Percentiles rank a stretch among this genome's conserved stretches.
Conservation (phyloP, 2,888 invertebrate genomes). For the Pogonocherus hispidulus region DNA sequence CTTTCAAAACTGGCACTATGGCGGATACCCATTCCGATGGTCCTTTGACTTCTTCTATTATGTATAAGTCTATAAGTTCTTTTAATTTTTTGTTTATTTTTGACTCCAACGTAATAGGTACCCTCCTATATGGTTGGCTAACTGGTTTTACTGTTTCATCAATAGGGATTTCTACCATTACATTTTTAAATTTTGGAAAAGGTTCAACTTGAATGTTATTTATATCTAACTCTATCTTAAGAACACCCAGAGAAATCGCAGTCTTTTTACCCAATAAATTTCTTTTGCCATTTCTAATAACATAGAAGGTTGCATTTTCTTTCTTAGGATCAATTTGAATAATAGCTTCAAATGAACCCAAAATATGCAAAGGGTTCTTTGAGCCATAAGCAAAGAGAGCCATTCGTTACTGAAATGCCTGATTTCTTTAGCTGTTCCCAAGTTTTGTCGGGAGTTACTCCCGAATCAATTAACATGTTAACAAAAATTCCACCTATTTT, state of each 20-base stretch:
- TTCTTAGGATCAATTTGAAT: constrained; percentile 32
- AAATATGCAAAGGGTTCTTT: constrained; percentile 37
- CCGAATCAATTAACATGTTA: constrained; percentile 2
- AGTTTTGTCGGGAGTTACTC: constrained; percentile 22
- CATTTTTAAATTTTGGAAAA: constrained; percentile 38
- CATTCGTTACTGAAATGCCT: constrained; percentile 34
- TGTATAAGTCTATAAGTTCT: constrained; percentile 47
- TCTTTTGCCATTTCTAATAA: constrained; percentile 37
- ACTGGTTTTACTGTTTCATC: constrained; percentile 49
- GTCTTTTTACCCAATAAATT: constrained; percentile 40
- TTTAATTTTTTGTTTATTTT: constrained; percentile 46
- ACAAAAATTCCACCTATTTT: constrained; percentile 50
- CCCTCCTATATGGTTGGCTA: constrained; percentile 55
- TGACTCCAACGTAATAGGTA: constrained; percentile 56
- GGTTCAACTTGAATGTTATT: constrained; percentile 15
- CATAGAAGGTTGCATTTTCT: constrained; percentile 41
- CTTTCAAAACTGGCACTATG: constrained; percentile 39
- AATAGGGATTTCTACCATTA: constrained; percentile 8
- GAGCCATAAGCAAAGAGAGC: constrained; percentile 36
- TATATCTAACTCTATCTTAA: constrained; percentile 27
- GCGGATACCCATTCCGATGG: constrained; percentile 40
- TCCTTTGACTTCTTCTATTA: constrained; percentile 54
- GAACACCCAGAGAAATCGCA: constrained; percentile 39
- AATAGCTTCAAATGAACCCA: constrained; percentile 46
- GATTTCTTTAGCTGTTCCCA: constrained; percentile 47